Evolutionary conservation across 2,888 invertebrate species (phyloP), one percentile per base, ranked within the genome.

Genomic region (Adelognathus sp.): DNA sequence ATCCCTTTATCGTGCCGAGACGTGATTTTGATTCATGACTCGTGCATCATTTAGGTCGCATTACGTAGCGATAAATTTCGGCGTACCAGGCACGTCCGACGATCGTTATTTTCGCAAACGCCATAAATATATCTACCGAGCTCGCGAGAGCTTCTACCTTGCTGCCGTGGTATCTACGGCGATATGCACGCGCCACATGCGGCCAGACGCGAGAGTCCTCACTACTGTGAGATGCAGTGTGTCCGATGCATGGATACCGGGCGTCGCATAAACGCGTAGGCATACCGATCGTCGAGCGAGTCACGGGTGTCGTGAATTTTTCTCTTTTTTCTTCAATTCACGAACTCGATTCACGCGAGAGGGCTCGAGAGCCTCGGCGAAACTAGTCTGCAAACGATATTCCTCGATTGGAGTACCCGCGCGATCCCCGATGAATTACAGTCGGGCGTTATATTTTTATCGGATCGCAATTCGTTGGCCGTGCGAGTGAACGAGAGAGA

Each of bases 61-160:
- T 87, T 85, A 85, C 83, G 79, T 81, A 76, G 81, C 87, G 76
- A 87, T 87, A 87, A 87, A 87, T 87, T 84, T 84, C 74, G 81
- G 79, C 73, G 76, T 80, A n/a, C n/a, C 74, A 44, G 71, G 61
- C 64, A 78, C 50, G 73, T 60, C 76, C 79, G 52, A 70, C 80
- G 84, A 83, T 85, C 85, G 81, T 85, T 85, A 85, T 83, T 79
- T 83, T 81, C 76, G 73, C 79, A 50, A 77, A 67, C 81, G 79
- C 76, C 81, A 80, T 84, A 84, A 83, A 84, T 84, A 84, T 76
- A 77, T 84, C 79, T 72, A 79, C 79, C n/a, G n/a, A n/a, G n/a
- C n/a, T 63, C 46, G 56, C 76, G 78, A 70, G 69, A 2, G 76
- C 50, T 44, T 54, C 50, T 21, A 3, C 63, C 69, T 33, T 14